Percentiles rank a stretch among this genome's conserved stretches.
Conservation (phyloP, 1,140 invertebrate species). For the Littorina saxatilis region DNA sequence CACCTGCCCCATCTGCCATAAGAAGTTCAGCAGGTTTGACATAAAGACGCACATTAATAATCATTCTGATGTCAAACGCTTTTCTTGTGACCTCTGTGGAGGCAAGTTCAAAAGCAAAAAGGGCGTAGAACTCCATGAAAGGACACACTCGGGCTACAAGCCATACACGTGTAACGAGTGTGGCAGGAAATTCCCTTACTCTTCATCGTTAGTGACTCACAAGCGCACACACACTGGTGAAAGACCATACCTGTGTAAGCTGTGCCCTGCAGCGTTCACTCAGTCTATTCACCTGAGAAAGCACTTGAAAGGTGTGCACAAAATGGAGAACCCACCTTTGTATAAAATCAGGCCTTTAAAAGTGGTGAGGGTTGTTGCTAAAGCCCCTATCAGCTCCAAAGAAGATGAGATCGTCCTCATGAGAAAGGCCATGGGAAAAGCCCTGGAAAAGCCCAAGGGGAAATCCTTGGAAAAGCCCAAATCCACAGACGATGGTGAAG, state of each 20-base stretch:
- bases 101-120: background rate
- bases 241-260: background rate
- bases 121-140: background rate
- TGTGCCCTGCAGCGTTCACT: background rate
- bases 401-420: background rate
- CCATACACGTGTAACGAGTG: slow-evolving; percentile 38
- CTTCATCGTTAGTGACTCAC: slow-evolving; percentile 20
- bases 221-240: slow-evolving; percentile 38
- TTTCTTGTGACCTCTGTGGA: background rate
- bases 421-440: background rate
- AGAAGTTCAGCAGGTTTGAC: background rate
- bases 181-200: slow-evolving; percentile 14
- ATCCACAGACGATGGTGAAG: background rate
- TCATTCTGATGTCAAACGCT: background rate
- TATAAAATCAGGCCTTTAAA: background rate
- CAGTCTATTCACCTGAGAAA: slow-evolving; percentile 19
- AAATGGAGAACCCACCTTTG: background rate
- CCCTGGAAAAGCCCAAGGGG: background rate
- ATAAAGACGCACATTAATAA: slow-evolving; percentile 13
- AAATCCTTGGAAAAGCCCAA: background rate
- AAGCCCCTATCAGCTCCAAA: background rate
- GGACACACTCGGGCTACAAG: slow-evolving; percentile 13
- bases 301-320: slow-evolving; percentile 19
- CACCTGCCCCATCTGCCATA: background rate
- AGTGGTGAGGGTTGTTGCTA: background rate